Conservation (phyloP, 2,888 invertebrate species). For the Cantharis nigra region DNA sequence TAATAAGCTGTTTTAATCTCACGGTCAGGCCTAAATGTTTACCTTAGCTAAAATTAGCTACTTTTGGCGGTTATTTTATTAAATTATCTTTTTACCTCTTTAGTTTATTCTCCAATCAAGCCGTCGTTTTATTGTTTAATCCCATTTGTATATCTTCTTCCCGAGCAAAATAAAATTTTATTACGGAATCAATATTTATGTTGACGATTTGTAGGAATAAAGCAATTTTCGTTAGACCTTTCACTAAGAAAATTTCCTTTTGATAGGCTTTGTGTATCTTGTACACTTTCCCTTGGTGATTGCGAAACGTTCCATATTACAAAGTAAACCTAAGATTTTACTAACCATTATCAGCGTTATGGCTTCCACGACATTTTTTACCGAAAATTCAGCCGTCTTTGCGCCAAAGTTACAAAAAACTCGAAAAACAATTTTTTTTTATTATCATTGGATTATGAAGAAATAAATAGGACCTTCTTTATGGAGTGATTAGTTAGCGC, state of each 20-base stretch:
- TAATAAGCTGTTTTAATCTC: constrained; percentile 43
- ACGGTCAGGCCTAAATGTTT: constrained; percentile 36
- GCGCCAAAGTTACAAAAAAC: not conserved
- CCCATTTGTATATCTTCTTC: not conserved
- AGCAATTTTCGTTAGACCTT: not conserved
- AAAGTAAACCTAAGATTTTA: not conserved
- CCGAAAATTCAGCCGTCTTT: not conserved
- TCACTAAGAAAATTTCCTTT: not conserved
- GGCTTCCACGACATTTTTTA: not conserved
- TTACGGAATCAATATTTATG: not conserved
- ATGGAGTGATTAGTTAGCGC: not conserved
- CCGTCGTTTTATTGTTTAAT: not conserved
- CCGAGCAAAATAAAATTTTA: not conserved
- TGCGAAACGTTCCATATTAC: not conserved
- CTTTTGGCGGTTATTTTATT: constrained; percentile 24
- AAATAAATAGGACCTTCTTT: not conserved
- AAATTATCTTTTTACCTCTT: constrained; percentile 14
- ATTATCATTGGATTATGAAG: not conserved
- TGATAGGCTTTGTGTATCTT: not conserved
- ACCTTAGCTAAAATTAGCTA: constrained; percentile 33
- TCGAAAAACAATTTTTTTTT: not conserved
- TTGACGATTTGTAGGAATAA: not conserved
- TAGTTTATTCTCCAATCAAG: not conserved
- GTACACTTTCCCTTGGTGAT: not conserved
- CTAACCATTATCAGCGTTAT: not conserved